phyloP scores from a whole-genome alignment of 2,113 vertebrate species.

The Cinclus mexicanus region DNA sequence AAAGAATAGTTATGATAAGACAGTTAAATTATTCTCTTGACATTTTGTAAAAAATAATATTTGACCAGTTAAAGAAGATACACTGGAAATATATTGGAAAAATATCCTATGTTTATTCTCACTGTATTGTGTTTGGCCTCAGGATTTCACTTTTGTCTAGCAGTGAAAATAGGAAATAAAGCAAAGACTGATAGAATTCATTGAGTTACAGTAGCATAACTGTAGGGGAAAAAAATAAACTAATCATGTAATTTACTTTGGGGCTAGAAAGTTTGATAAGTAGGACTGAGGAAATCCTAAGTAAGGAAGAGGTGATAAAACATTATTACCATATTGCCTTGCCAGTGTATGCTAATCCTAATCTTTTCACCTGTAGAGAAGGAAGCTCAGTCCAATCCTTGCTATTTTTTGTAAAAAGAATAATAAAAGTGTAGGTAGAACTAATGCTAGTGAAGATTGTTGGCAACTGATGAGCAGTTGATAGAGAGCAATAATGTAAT shows the following conservation, averaged over 20 bases:
- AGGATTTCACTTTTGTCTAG: background rate
- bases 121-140: background rate
- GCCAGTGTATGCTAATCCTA: background rate
- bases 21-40: background rate
- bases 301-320: background rate
- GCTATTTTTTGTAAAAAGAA: background rate
- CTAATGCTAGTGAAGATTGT: background rate
- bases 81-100: background rate
- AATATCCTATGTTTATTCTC: background rate
- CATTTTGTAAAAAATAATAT: background rate
- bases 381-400: background rate
- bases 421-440: background rate
- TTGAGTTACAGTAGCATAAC: background rate
- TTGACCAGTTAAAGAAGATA: background rate
- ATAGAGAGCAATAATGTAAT: background rate
- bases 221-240: background rate
- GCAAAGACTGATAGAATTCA: background rate
- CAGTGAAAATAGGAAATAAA: background rate
- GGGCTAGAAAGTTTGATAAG: background rate
- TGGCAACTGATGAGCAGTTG: background rate
- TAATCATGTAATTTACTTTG: background rate
- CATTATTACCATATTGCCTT: background rate
- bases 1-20: background rate
- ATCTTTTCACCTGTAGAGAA: background rate
- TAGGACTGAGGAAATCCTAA: background rate